phyloP scores from a whole-genome alignment of 2,888 invertebrate species.

The Tetranychus truncatus region DNA sequence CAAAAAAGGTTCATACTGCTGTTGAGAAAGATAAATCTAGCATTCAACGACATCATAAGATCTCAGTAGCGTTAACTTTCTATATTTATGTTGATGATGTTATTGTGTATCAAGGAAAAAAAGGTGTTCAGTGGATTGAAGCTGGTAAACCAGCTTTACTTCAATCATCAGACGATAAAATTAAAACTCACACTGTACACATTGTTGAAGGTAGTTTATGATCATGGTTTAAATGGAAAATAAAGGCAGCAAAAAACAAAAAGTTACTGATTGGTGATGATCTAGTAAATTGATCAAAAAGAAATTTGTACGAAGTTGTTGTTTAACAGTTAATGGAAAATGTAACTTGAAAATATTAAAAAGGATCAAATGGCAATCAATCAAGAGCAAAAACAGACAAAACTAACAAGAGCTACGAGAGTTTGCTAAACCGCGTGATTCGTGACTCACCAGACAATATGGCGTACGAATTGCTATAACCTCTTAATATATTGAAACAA shows the following conservation, averaged over 20 bases:
- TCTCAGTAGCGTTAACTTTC: too few relatives aligned
- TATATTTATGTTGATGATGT: too few relatives aligned
- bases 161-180: too few relatives aligned
- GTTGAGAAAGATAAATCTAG: neutral
- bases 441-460: neutral
- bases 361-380: neutral
- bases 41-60: neutral
- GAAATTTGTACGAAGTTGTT: neutral
- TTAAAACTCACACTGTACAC: too few relatives aligned
- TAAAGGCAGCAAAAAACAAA: too few relatives aligned
- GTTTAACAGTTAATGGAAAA: neutral
- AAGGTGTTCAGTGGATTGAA: too few relatives aligned
- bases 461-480: neutral
- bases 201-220: too few relatives aligned
- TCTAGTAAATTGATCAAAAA: too few relatives aligned
- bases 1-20: neutral
- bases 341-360: neutral
- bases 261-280: too few relatives aligned
- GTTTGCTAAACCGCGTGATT: neutral
- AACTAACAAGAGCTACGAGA: neutral
- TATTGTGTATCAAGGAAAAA: too few relatives aligned
- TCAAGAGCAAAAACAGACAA: neutral
- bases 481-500: neutral
- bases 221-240: too few relatives aligned
- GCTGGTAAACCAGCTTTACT: too few relatives aligned